Base-by-base conservation (phyloP, 1,140 invertebrate genomes). In the Samia ricini region DNA sequence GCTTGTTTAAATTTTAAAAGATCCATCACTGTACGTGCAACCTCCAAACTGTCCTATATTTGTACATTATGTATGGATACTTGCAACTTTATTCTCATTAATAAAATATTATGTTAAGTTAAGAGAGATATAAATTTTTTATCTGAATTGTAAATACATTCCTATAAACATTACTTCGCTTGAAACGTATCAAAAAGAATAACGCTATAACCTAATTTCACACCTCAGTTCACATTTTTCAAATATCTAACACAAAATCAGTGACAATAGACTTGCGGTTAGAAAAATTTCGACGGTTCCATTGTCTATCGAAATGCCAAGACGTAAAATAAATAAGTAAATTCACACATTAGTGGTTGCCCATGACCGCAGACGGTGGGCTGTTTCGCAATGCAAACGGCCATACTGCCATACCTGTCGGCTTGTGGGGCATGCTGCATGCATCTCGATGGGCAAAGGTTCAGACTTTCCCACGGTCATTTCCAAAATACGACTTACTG, bases 321-420 rank as follows among this genome's bases (percentile, higher is more conserved):
- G 20, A 19, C 36, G 26, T 33, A 33, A 57, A 57, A 57, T 21
- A 57, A 57, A 36, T 57, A 26, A 33, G 56, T 57, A 42, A 42
- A 57, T 36, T 36, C 33, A 36, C 26, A 57, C 26, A 42, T 42
- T 15, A 18, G 57, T 19, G 57, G 57, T 59, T 59, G 42, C 42
- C 57, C 57, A 33, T 59, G 57, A 59, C 57, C 57, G 57, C 42
- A 59, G 20, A 50, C 56, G 24, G 26, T 29, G n/a, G 22, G 19
- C 4, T 18, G 33, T 59, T 59, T 42, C 42, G 42, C 29, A 59
- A 59, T 15, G 8, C 42, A 49, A 50, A 24, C 36, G 20, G 57
- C 42, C 4, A 8, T 19, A 8, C 21, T 5, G 2, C 52, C 6
- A 55, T 18, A 55, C 24, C 22, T 8, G 22, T 3, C 19, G 22